Percentiles rank a stretch among this genome's conserved stretches.
These are phyloP conservation scores for Brachionus angularis DNA, from an alignment of 1,140 invertebrate genomes.

Conservation along the genomic window DNA sequence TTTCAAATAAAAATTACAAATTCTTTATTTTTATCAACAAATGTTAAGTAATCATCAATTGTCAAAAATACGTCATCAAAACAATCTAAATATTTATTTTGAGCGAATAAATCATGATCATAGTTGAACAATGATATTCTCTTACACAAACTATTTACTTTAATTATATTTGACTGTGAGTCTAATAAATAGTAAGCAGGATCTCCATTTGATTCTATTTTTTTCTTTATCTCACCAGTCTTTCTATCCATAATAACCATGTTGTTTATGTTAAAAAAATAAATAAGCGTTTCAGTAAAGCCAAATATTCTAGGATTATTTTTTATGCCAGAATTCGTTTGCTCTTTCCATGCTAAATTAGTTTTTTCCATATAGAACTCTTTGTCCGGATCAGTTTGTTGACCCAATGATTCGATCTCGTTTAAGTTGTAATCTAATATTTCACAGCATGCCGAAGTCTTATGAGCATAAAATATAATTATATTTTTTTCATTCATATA, in stretches of 20 bases:
- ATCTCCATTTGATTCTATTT: background rate
- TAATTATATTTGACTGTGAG: background rate
- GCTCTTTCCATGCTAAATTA: background rate
- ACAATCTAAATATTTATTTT: background rate
- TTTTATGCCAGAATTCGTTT: background rate
- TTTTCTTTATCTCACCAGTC: background rate
- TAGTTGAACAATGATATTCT: constrained; percentile 1
- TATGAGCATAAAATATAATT: background rate
- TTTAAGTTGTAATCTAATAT: background rate
- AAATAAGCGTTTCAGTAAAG: background rate
- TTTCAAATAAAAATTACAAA: constrained; percentile 19
- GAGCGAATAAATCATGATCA: background rate
- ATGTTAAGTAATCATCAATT: constrained; percentile 6
- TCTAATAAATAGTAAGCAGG: background rate
- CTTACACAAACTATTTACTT: constrained; percentile 3
- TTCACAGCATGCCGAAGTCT: background rate
- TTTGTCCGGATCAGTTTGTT: background rate
- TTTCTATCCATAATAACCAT: constrained; percentile 11
- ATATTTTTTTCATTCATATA: constrained; percentile 9
- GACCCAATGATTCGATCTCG: background rate
- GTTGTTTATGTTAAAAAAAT: background rate
- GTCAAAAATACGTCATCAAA: constrained; percentile 21
- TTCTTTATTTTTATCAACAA: constrained; percentile 22
- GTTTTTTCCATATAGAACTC: constrained; percentile 22
- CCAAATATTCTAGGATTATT: constrained; percentile 16